Percentiles rank a stretch among this genome's conserved stretches.
These are phyloP conservation scores for Lycia hirtaria DNA, from an alignment of 2,888 invertebrate genomes.

Conservation along the genomic window DNA sequence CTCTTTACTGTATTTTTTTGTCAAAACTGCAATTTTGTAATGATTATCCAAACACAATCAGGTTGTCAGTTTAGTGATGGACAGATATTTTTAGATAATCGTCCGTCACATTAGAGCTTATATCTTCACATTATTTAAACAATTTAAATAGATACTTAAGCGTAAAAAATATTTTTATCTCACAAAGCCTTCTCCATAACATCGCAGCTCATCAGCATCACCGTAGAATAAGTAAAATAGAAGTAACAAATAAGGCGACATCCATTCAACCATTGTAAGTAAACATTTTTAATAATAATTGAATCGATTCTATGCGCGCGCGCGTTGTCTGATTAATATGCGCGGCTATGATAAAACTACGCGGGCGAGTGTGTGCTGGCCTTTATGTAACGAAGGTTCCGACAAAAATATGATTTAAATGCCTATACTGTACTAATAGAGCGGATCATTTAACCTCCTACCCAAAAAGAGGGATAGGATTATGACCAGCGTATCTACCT, in stretches of 20 bases:
- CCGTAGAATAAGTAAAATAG: conserved; percentile 72
- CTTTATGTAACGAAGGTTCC: conserved; percentile 16
- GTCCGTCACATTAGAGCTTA: too few relatives aligned
- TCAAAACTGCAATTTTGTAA: too few relatives aligned
- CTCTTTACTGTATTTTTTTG: too few relatives aligned
- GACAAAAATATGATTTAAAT: neutral
- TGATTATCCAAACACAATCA: too few relatives aligned
- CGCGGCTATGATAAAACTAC: conserved; percentile 48
- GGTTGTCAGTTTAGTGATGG: too few relatives aligned
- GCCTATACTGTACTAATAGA: neutral
- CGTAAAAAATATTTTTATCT: neutral
- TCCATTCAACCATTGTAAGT: conserved; percentile 78
- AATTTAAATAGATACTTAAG: too few relatives aligned
- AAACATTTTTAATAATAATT: conserved; percentile 81
- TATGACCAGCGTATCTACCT: too few relatives aligned
- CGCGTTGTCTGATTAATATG: conserved; percentile 70
- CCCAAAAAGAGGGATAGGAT: too few relatives aligned
- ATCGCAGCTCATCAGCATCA: conserved; percentile 50
- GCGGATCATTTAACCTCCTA: too few relatives aligned
- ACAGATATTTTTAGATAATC: too few relatives aligned
- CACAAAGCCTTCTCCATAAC: conserved; percentile 54
- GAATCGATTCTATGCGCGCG: conserved; percentile 70
- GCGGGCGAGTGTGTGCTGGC: conserved; percentile 23
- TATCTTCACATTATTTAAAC: too few relatives aligned
- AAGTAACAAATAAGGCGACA: conserved; percentile 78